These are phyloP conservation scores for Cervus canadensis DNA, from an alignment of 2,113 vertebrate species.

Conservation along the genomic window DNA sequence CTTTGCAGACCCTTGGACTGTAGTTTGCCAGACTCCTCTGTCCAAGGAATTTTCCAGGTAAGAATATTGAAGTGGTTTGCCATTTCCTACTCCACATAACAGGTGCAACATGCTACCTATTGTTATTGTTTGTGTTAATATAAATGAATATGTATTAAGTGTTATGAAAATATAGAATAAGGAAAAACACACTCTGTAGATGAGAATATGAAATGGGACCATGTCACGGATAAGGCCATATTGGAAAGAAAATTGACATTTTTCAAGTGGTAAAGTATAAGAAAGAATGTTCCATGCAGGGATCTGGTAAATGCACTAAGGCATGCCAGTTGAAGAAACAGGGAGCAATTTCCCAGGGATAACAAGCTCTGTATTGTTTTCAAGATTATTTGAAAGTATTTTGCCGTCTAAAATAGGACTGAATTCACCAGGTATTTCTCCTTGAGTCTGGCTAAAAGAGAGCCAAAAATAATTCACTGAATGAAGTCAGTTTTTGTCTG, in stretches of 20 bases:
- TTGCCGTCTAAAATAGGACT: neutral
- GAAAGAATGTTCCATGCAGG: neutral
- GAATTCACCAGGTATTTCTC: neutral
- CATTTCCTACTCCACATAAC: neutral
- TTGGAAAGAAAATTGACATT: neutral
- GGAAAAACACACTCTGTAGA: neutral
- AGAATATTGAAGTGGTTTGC: neutral
- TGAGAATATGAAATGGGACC: neutral
- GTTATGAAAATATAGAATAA: neutral
- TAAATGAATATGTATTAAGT: neutral
- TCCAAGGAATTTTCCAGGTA: neutral
- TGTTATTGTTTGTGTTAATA: neutral
- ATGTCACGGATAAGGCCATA: neutral
- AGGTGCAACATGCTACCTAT: neutral
- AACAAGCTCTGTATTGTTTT: constrained; percentile 6
- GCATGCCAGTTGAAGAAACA: neutral
- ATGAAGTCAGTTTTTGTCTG: constrained; percentile 23
- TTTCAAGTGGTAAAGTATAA: neutral
- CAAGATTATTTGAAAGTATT: constrained; percentile 43
- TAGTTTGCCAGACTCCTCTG: neutral
- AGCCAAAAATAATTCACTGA: neutral
- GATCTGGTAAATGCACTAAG: neutral
- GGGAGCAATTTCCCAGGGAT: neutral
- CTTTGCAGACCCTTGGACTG: neutral
- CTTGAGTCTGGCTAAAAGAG: neutral